Conservation (phyloP, 1,140 invertebrate genomes). For the Eupristina koningsbergeri region DNA sequence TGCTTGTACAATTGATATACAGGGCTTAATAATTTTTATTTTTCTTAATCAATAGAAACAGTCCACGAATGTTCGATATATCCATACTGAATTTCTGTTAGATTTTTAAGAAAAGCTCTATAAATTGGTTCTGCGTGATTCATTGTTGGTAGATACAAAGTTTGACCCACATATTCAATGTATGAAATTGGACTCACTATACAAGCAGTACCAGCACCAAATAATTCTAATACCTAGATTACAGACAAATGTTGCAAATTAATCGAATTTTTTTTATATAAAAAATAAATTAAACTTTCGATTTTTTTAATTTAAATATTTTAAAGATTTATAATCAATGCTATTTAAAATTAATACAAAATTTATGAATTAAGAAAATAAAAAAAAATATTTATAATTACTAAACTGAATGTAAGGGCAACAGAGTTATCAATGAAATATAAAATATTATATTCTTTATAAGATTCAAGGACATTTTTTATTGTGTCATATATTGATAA, state of each 20-base stretch:
- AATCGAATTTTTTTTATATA: too few relatives aligned
- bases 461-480: constrained; percentile 32
- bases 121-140: constrained; percentile 80
- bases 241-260: not conserved
- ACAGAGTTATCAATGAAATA: constrained; percentile 25
- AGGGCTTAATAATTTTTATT: not conserved
- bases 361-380: not conserved
- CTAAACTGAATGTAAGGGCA: not conserved
- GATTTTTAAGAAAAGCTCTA: constrained; percentile 79
- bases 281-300: too few relatives aligned
- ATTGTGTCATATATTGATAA: constrained; percentile 29
- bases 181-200: constrained; percentile 90
- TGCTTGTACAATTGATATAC: too few relatives aligned
- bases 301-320: too few relatives aligned
- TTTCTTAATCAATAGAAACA: constrained; percentile 71
- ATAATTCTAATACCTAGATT: constrained; percentile 90
- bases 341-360: constrained; percentile 3
- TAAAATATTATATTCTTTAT: not conserved
- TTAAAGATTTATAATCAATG: too few relatives aligned
- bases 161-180: constrained; percentile 81
- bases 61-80: constrained; percentile 86
- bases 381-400: not conserved
- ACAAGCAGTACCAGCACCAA: constrained; percentile 95
- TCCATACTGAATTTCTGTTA: constrained; percentile 91
- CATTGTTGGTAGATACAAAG: constrained; percentile 83